Conservation (phyloP, 2,888 invertebrate genomes). For the Andrena camellia region DNA sequence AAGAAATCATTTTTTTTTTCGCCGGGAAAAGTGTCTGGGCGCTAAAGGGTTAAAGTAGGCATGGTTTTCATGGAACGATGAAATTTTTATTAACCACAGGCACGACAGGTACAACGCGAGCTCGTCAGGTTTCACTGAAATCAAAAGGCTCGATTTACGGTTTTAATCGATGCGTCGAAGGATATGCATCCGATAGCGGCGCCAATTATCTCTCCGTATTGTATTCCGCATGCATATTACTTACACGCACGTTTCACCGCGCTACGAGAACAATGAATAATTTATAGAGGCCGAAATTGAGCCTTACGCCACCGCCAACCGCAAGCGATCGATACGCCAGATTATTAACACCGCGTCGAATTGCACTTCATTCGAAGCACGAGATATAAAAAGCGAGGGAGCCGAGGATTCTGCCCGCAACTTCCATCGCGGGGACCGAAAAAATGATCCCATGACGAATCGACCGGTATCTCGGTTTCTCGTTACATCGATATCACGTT, state of each 20-base stretch:
- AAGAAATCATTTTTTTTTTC: no score
- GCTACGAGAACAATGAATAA: conserved; percentile 59
- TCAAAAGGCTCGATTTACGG: conserved; percentile 20
- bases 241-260: conserved; percentile 31
- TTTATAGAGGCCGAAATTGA: conserved; percentile 63
- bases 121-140: not conserved
- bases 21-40: no score
- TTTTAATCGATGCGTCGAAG: conserved; percentile 29
- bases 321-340: conserved; percentile 45
- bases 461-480: conserved; percentile 23
- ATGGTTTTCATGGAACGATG: not conserved
- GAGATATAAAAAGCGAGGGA: conserved; percentile 6
- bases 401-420: not conserved
- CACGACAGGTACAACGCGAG: not conserved
- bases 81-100: not conserved
- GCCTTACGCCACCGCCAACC: conserved; percentile 43
- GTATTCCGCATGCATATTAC: conserved; percentile 56
- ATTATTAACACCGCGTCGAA: conserved; percentile 56
- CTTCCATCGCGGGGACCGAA: not conserved
- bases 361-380: conserved; percentile 14
- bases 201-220: conserved; percentile 52
- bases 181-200: conserved; percentile 24
- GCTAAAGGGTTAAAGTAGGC: no score
- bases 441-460: conserved; percentile 19
- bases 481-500: conserved; percentile 40